Evolutionary conservation across 2,888 invertebrate genomes (phyloP).

Genomic region (Cerceris ruficornis): DNA sequence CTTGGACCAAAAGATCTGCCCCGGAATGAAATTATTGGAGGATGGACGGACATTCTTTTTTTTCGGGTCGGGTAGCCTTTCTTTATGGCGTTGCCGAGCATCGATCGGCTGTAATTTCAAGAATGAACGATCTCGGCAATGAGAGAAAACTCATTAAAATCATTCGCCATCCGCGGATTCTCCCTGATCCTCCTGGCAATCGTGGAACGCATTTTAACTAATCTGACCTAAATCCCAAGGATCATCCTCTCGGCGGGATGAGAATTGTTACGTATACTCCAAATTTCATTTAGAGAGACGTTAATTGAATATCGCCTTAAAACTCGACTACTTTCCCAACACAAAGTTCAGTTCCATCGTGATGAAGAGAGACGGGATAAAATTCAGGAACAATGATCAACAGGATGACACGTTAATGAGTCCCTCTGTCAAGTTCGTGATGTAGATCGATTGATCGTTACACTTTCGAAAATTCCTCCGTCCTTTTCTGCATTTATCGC

Average conservation of each 20-base stretch:
- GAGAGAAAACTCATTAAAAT: constrained; percentile 26
- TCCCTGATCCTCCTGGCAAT: background rate
- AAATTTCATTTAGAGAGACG: background rate
- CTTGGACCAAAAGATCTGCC: constrained; percentile 3
- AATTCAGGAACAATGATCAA: no score
- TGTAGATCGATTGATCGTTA: no score
- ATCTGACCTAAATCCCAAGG: constrained; percentile 2
- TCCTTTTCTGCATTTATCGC: no score
- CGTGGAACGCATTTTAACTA: constrained; percentile 11
- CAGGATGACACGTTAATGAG: no score
- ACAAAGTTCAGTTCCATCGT: no score
- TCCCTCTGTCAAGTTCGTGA: no score
- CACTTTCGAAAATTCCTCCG: no score
- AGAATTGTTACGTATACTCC: background rate
- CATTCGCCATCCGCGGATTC: constrained; percentile 3
- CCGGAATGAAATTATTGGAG: constrained; percentile 57
- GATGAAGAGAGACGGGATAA: no score
- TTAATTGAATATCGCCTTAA: background rate
- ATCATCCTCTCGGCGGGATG: background rate
- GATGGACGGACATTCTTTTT: constrained; percentile 36
- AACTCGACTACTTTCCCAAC: no score
- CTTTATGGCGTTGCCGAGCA: background rate
- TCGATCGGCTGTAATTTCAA: constrained; percentile 39
- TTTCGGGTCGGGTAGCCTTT: background rate
- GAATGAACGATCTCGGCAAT: background rate